Conservation (phyloP, 2,113 vertebrate genomes). For the Menidia beryllina region DNA sequence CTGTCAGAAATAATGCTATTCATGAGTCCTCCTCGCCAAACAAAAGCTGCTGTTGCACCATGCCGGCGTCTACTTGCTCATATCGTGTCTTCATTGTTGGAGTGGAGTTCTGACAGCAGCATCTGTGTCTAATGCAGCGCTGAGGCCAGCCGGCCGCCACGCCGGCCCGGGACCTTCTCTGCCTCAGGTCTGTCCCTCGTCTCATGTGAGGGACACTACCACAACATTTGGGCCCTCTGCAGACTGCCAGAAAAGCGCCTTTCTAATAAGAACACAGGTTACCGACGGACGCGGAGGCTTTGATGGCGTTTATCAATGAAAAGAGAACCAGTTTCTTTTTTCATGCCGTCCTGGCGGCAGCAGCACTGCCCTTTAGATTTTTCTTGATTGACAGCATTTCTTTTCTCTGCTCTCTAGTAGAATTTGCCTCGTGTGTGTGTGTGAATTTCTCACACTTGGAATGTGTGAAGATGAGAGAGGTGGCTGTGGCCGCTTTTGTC, state of each 20-base stretch:
- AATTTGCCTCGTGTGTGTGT: constrained; percentile 47
- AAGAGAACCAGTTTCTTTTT: not conserved
- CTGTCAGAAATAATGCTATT: constrained; percentile 27
- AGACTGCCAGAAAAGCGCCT: too few relatives aligned
- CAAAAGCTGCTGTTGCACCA: not conserved
- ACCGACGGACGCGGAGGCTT: too few relatives aligned
- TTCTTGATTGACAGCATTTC: constrained; percentile 45
- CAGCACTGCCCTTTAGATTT: constrained; percentile 1
- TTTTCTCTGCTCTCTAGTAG: constrained; percentile 29
- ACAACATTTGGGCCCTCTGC: not conserved
- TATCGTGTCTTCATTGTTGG: not conserved
- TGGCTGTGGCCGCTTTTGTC: constrained; percentile 63
- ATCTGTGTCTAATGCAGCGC: not conserved
- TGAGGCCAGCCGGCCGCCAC: not conserved
- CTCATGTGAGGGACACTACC: not conserved
- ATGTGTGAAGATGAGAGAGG: constrained; percentile 57
- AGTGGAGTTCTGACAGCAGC: not conserved
- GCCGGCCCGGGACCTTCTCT: not conserved
- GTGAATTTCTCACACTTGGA: constrained; percentile 43
- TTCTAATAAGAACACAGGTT: not conserved
- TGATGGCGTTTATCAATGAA: too few relatives aligned
- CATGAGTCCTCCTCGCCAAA: constrained; percentile 13
- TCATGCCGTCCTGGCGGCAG: not conserved
- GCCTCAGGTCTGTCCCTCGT: not conserved
- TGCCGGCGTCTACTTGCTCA: not conserved